Conservation (phyloP, 2,888 invertebrate species). For the Aelia acuminata region DNA sequence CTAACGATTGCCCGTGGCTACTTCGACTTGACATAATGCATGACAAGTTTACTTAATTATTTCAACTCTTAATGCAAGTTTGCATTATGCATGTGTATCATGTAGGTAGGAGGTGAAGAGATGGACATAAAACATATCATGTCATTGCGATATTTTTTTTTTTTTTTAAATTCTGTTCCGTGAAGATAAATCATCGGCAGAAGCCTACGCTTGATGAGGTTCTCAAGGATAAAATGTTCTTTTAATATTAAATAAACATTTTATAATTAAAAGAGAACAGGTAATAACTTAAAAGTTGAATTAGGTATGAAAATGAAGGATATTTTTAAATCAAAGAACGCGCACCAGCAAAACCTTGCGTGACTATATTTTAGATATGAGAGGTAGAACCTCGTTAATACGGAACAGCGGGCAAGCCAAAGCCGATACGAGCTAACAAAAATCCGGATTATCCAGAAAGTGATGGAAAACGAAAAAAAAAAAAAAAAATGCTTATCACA, state of each 20-base stretch:
- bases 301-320: too few species aligned
- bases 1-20: not conserved
- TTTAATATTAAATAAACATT: not conserved
- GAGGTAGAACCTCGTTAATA: too few species aligned
- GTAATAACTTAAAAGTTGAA: too few species aligned
- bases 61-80: not conserved
- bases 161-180: not conserved
- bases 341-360: too few species aligned
- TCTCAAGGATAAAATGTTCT: not conserved
- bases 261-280: too few species aligned
- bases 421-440: too few species aligned
- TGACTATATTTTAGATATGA: too few species aligned
- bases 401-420: too few species aligned
- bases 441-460: too few species aligned
- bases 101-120: slow-evolving; percentile 5
- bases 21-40: not conserved
- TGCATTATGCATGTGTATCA: not conserved
- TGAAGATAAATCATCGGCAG: not conserved
- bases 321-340: too few species aligned
- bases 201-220: not conserved
- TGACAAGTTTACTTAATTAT: not conserved
- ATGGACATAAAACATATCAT: slow-evolving; percentile 1
- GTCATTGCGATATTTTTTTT: not conserved
- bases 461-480: too few species aligned
- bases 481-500: too few species aligned